Evolutionary conservation across 2,888 invertebrate species (phyloP).

Genomic region (Lymantria monacha): DNA sequence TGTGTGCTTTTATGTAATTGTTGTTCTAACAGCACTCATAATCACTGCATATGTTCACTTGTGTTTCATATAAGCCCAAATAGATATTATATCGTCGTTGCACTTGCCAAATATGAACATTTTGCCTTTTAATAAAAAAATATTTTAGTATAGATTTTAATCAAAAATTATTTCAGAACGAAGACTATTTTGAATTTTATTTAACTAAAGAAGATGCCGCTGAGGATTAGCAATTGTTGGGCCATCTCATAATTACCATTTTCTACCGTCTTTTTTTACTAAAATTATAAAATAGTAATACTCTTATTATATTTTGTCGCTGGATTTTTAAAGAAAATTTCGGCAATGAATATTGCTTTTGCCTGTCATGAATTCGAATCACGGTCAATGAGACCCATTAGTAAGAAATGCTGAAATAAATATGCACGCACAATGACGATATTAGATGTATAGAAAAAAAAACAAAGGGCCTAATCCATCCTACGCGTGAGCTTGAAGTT

Average conservation of each 20-base stretch:
- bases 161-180: not conserved
- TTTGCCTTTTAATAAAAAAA: not conserved
- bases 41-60: conserved; percentile 29
- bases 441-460: not conserved
- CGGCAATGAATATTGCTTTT: too few species aligned
- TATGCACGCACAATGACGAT: not conserved
- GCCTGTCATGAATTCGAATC: too few species aligned
- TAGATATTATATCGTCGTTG: not conserved
- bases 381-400: too few species aligned
- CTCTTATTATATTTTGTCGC: too few species aligned
- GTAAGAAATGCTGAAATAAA: too few species aligned
- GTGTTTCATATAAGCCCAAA: conserved; percentile 24
- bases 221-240: too few species aligned
- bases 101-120: not conserved
- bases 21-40: conserved; percentile 34
- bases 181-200: too few species aligned
- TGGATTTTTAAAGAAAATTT: too few species aligned
- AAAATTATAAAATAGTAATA: too few species aligned
- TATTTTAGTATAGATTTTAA: not conserved
- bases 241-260: too few species aligned
- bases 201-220: too few species aligned
- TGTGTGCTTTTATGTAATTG: conserved; percentile 32
- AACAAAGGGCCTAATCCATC: not conserved
- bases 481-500: not conserved
- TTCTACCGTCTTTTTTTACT: too few species aligned